These are phyloP conservation scores for Stichopus chloronotus DNA, from an alignment of 35 echinoderm and acorn worm species.

Conservation along the genomic window DNA sequence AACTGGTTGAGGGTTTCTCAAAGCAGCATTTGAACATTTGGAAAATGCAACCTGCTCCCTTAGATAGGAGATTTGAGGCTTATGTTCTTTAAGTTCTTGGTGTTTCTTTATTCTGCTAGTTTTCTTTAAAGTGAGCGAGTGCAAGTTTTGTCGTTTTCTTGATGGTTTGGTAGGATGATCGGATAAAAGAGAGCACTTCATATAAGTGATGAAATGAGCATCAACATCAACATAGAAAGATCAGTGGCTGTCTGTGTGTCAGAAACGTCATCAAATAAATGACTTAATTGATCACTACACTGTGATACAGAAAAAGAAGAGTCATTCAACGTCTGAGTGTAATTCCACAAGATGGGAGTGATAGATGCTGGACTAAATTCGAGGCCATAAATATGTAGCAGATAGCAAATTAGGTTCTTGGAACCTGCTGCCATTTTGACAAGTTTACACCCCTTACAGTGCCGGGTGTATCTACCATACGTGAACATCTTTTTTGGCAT, in stretches of 20 bases:
- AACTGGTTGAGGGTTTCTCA: not conserved
- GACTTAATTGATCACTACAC: not conserved
- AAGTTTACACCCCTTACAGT: too few relatives aligned
- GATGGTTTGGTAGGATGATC: not conserved
- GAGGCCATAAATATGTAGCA: too few relatives aligned
- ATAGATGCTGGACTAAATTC: too few relatives aligned
- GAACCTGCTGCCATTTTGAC: too few relatives aligned
- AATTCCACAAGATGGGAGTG: not conserved
- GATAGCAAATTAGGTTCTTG: too few relatives aligned
- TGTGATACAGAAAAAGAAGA: not conserved
- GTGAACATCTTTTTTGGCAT: too few relatives aligned
- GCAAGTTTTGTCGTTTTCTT: conserved; percentile 28
- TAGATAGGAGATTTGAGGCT: not conserved
- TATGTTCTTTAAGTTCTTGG: not conserved
- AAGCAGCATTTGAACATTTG: not conserved
- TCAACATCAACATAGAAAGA: conserved; percentile 23
- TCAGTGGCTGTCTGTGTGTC: conserved; percentile 6
- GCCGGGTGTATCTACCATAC: too few relatives aligned
- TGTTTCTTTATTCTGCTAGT: not conserved
- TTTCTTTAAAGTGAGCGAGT: not conserved
- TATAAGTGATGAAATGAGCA: conserved; percentile 11
- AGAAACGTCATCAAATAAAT: conserved; percentile 26
- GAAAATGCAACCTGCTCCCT: not conserved
- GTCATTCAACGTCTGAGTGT: conserved; percentile 10
- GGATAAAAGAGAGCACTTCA: conserved; percentile 15